These are phyloP conservation scores for Collichthys lucidus DNA, from an alignment of 2,113 vertebrate genomes.

Conservation along the genomic window DNA sequence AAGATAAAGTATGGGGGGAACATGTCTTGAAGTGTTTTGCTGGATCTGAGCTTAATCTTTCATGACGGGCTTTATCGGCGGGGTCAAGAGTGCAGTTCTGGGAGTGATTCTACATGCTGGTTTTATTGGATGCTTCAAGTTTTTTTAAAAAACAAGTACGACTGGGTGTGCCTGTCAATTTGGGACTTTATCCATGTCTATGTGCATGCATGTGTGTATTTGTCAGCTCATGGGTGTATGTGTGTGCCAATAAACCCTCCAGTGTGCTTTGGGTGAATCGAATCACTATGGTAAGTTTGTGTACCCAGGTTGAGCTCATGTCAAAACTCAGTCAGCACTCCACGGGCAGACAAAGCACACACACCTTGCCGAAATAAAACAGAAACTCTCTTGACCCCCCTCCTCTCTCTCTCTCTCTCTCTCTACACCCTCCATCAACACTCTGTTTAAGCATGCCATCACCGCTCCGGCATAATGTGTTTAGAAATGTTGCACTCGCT, in stretches of 20 bases:
- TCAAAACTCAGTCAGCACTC: slow-evolving; percentile 80
- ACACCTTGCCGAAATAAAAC: slow-evolving; percentile 78
- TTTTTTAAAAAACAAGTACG: slow-evolving; percentile 9
- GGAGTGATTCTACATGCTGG: slow-evolving; percentile 57
- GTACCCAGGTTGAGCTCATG: slow-evolving; percentile 73
- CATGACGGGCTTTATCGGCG: slow-evolving; percentile 64
- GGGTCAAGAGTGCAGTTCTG: slow-evolving; percentile 57
- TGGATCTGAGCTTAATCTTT: slow-evolving; percentile 74
- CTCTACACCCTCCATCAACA: slow-evolving; percentile 76
- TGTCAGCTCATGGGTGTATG: background rate
- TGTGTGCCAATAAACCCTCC: slow-evolving; percentile 30
- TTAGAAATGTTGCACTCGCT: slow-evolving; percentile 82
- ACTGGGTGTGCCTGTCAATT: background rate
- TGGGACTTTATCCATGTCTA: slow-evolving; percentile 3
- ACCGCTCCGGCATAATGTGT: slow-evolving; percentile 79
- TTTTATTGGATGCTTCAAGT: slow-evolving; percentile 48
- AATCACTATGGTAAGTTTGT: slow-evolving; percentile 74
- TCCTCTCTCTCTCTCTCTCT: slow-evolving; percentile 10
- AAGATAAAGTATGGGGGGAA: slow-evolving; percentile 60
- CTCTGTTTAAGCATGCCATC: slow-evolving; percentile 77
- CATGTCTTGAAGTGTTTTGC: slow-evolving; percentile 72
- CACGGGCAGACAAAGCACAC: slow-evolving; percentile 68
- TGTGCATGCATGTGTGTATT: slow-evolving; percentile 10
- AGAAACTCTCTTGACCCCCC: slow-evolving; percentile 77
- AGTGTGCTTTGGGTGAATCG: slow-evolving; percentile 49